Evolutionary conservation across 2,797 vertebrate genomes (phyloP), one percentile per base, ranked within the genome.

Genomic region (Botia almorhae): DNA sequence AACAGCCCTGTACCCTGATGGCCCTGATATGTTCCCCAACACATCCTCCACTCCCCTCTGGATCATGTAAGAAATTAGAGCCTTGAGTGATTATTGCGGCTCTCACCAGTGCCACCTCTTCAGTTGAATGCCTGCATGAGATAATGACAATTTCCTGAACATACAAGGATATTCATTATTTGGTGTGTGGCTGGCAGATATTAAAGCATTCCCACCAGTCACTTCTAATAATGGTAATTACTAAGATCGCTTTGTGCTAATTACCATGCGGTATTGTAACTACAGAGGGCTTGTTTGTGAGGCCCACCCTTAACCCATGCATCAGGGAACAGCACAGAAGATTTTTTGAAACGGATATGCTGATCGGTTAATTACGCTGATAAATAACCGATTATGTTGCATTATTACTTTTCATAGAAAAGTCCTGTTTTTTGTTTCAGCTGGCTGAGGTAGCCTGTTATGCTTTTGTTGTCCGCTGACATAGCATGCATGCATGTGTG

Each of bases 171-270:
- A 82, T 83, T 76, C 64, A 74, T 79, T 75, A 61, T 51, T 39
- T 69, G 74, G 77, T 75, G 69, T 43, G 61, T 61, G 14, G 68
- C 69, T 61, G 51, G 43, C 60, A 60, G 51, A 85, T 82, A 69
- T 73, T 79, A 60, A 81, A 81, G 29, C 26, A 68, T 76, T 85
- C 69, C 61, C 53, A 55, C 74, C 65, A 86, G 77, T 82, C 77
- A 81, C 69, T 84, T 76, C 74, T 83, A 74, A 83, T 83, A 85
- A 85, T 63, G 55, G 63, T 86, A 83, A 88, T 87, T 85, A 80
- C 50, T 16, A 71, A 63, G 69, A 81, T 81, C 51, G 55, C 46
- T 48, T 83, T 64, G 29, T 72, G 65, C 73, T 86, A 80, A 87
- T 83, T 85, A 77, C 56, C 56, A 51, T 60, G 29, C n/a, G 13